These are phyloP conservation scores for Cyanocitta stelleri DNA, from an alignment of 2,113 vertebrate species.

Conservation along the genomic window DNA sequence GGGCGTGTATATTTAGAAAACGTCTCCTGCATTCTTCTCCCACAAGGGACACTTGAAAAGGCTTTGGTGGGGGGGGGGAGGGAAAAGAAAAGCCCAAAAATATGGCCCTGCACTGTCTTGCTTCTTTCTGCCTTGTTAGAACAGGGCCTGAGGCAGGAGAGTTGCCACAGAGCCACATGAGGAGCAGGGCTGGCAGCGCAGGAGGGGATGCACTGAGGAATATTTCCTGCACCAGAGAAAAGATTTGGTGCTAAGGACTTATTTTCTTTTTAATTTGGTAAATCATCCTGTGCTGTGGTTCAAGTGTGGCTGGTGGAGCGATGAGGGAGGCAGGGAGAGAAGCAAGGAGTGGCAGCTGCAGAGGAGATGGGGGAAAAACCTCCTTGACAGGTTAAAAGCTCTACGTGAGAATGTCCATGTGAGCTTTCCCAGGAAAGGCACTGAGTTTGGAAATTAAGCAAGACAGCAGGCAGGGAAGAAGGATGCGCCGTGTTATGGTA, in stretches of 20 bases:
- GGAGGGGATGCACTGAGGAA: conserved; percentile 32
- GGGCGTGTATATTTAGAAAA: conserved; percentile 32
- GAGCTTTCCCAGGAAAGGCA: neutral
- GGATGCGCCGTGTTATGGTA: conserved; percentile 3
- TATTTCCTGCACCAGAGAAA: conserved; percentile 5
- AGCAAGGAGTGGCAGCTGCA: neutral
- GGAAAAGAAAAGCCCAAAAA: conserved; percentile 27
- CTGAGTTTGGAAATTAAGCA: neutral
- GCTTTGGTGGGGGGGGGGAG: neutral
- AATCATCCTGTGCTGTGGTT: neutral
- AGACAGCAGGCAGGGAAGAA: conserved; percentile 20
- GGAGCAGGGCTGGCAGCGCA: neutral
- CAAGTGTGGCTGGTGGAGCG: neutral
- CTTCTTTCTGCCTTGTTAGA: conserved; percentile 57
- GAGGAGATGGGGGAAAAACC: neutral
- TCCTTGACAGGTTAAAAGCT: neutral
- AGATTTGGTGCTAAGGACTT: neutral
- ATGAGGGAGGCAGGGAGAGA: neutral
- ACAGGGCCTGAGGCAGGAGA: conserved; percentile 26
- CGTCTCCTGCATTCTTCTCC: neutral
- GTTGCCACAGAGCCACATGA: neutral
- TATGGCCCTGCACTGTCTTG: conserved; percentile 6
- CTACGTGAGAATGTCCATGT: fast-evolving
- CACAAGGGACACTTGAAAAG: conserved; percentile 49
- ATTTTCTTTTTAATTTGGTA: neutral